Conservation (phyloP, 2,797 vertebrate genomes). For the Eulemur coronatus region DNA sequence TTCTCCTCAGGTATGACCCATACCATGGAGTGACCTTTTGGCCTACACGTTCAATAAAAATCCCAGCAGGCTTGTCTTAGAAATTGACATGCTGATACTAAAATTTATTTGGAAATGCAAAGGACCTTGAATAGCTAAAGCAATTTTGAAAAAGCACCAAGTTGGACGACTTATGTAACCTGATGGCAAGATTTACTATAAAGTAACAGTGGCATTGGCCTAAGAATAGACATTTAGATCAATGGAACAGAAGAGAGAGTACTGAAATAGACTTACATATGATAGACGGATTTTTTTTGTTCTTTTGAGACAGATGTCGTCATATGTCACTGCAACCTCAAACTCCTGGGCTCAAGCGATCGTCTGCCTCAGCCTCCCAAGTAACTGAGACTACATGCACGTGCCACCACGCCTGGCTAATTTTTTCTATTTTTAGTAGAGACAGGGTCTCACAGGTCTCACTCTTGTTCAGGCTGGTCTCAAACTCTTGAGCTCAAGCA, state of each 20-base stretch:
- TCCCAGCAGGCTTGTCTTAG: background rate
- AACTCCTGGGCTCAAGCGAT: too few species aligned
- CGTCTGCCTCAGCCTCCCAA: too few species aligned
- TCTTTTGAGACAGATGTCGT: too few species aligned
- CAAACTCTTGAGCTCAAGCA: too few species aligned
- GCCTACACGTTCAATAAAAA: background rate
- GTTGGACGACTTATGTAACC: background rate
- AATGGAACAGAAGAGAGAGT: background rate
- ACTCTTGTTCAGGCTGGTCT: too few species aligned
- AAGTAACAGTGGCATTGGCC: background rate
- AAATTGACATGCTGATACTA: background rate
- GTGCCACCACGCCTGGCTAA: too few species aligned
- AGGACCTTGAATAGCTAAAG: background rate
- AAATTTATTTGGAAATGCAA: conserved; percentile 8
- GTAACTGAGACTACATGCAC: too few species aligned
- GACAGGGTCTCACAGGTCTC: too few species aligned
- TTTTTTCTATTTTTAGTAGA: too few species aligned
- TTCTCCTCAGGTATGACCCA: conserved; percentile 92
- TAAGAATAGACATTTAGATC: background rate
- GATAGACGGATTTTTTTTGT: too few species aligned
- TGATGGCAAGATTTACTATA: background rate
- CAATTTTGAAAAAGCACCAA: background rate
- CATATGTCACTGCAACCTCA: too few species aligned
- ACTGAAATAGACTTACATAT: background rate
- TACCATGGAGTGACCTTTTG: conserved; percentile 91